A percentile compares a stretch with the other conserved stretches of the same genome.
Conservation (phyloP, 2,797 vertebrate species). For the Ptychobarbus kaznakovi region DNA sequence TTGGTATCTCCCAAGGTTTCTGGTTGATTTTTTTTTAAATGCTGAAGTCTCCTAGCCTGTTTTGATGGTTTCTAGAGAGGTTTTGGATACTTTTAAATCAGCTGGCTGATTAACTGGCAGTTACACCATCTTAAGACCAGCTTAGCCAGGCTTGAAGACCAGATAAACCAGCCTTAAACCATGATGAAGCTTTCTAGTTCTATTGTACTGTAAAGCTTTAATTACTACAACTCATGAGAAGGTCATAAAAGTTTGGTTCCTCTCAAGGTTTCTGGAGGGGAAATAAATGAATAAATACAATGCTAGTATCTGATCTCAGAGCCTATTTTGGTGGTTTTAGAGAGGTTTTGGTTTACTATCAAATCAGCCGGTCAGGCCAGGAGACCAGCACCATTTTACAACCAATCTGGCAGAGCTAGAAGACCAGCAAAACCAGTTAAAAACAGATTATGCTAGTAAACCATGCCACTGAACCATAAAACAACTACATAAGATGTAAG, state of each 20-base stretch:
- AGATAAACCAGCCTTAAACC: background rate
- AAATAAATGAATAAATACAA: background rate
- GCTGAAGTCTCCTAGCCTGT: too few species aligned
- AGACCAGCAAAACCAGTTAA: background rate
- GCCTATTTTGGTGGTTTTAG: slow-evolving; percentile 11
- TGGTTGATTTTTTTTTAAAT: background rate
- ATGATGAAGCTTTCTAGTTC: background rate
- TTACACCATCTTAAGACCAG: background rate
- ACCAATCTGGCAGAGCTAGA: background rate
- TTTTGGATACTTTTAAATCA: background rate
- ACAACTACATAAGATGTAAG: background rate
- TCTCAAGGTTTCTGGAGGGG: background rate
- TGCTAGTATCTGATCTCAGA: background rate
- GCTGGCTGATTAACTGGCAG: background rate
- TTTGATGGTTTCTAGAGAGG: background rate
- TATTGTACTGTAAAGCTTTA: background rate
- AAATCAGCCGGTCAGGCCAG: background rate
- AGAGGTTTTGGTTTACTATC: background rate
- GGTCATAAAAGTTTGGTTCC: background rate
- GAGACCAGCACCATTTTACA: background rate
- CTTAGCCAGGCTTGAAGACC: background rate
- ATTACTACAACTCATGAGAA: background rate
- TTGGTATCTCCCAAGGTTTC: background rate
- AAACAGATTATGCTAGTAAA: background rate
- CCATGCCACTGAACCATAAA: background rate